Conservation (phyloP, 2,797 vertebrate species). For the Denticeps clupeoides region DNA sequence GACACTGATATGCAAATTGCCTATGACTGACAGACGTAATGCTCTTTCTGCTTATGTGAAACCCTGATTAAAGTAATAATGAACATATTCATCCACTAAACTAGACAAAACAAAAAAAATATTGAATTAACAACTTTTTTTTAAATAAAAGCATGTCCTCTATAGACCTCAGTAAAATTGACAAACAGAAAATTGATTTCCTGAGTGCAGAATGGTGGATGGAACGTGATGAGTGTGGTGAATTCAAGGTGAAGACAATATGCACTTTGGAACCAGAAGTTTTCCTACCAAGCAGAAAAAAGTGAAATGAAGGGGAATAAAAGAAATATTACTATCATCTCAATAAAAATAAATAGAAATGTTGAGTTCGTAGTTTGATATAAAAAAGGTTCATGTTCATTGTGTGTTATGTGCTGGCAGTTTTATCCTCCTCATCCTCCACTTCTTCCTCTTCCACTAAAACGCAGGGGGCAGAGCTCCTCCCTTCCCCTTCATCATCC, state of each 20-base stretch:
- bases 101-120: too few species aligned
- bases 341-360: slow-evolving; percentile 40
- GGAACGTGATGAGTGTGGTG: slow-evolving; percentile 45
- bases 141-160: not conserved
- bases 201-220: slow-evolving; percentile 71
- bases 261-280: slow-evolving; percentile 68
- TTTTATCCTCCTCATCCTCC: slow-evolving; percentile 51
- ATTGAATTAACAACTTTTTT: too few species aligned
- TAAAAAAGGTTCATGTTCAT: slow-evolving; percentile 46
- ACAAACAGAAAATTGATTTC: slow-evolving; percentile 51
- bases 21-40: too few species aligned
- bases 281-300: slow-evolving; percentile 41
- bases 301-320: slow-evolving; percentile 30
- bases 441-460: slow-evolving; percentile 55
- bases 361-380: too few species aligned
- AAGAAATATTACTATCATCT: not conserved
- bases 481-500: slow-evolving; percentile 38
- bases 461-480: slow-evolving; percentile 55
- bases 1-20: too few species aligned
- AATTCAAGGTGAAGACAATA: slow-evolving; percentile 68
- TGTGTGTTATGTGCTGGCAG: slow-evolving; percentile 76
- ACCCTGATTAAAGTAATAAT: too few species aligned
- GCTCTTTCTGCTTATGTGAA: too few species aligned
- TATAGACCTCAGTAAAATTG: slow-evolving; percentile 3
- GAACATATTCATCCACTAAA: too few species aligned